Base-by-base conservation (phyloP, 30 jellyfish, hydroid and myxozoan species). In the Catostylus mosaicus region DNA sequence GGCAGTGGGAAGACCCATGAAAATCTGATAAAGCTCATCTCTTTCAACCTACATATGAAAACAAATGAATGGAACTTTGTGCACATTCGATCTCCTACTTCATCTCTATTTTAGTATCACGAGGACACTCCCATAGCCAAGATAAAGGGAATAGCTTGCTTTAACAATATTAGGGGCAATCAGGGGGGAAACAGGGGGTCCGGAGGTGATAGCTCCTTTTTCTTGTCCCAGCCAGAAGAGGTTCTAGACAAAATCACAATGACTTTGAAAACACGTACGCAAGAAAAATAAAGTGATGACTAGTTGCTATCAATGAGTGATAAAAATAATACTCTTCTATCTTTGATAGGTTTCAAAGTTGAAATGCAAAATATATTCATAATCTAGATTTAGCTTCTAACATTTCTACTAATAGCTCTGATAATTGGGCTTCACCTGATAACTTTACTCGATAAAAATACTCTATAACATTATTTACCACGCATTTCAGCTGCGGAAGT, bases 401-500 rank as follows among this genome's bases (percentile, higher is more conserved):
- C 98, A 93, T 93, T 77, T 93, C 98, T 27, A 93, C 93, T 52
- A 93, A 95, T 66, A 93, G 68, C 34, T 93, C 98, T 20, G 98
- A 80, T 52, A 93, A 72, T 73, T 81, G 84, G 3, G 98, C 90
- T 51, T 90, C 97, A 59, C 96, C 87, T 11, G 96, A 77, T 6
- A 86, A 57, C 80, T 90, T 90, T 62, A 90, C 92, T 14, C 92
- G 91, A 73, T 93, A 83, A 48, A 93, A 83, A 66, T 78, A 88
- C 60, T 93, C 96, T 40, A 93, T 76, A 30, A 93, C 89, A 46
- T 93, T 86, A 69, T 87, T 87, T 23, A 87, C 97, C 24, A 93
- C 75, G 77, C 84, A 83, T 78, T 93, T 93, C 68, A 93, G 88
- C 29, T 93, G 97, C 24, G 98, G 98, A 45, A 93, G 86, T 34